Base-by-base conservation (phyloP, 1,140 invertebrate species). In the Brevipalpus yothersi region DNA sequence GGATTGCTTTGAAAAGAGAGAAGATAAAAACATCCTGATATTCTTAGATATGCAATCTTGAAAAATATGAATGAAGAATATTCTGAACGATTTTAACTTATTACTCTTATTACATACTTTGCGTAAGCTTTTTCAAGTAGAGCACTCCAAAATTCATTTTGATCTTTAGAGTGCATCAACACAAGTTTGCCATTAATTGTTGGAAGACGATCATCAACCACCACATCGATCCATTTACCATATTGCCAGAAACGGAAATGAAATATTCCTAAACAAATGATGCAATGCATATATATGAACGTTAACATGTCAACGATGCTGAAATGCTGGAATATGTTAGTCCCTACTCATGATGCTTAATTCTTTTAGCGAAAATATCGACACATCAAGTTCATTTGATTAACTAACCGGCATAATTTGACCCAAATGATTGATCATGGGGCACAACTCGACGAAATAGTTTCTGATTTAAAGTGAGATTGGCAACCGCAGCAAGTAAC, bases 101-200 rank as follows among this genome's bases (percentile, higher is more conserved):
- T 8, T 17, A 45, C 8, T 3, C 2, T n/a, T 21, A 17, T n/a
- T 21, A 12, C 55, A 15, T 40, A 58, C 58, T 98, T 98, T 23
- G 93, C 93, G 73, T 98, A 98, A 1, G 93, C 94, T 75, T 98
- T 98, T 69, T 98, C 94, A 41, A 98, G 70, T 21, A 98, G 73
- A 0, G 94, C 91, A 69, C 87, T 91, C 94, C 94, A 98, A 71
- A 97, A 97, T 73, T 92, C 87, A 65, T 76, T 94, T 53, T 75
- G 79, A 66, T 92, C 86, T 0, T 85, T 80, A 0, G 92, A 96
- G 69, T 90, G 86, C 67, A 97, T 80, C 74, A 92, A 97, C 41
- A 97, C 76, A 1, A 98, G 76, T 69, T 86, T 79, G 0, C 87
- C 90, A 54, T 83, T 76, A 69, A 82, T 83, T 0, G 91, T 96